phyloP scores from a whole-genome alignment of 2,113 vertebrate species.

The Aldabrachelys gigantea region DNA sequence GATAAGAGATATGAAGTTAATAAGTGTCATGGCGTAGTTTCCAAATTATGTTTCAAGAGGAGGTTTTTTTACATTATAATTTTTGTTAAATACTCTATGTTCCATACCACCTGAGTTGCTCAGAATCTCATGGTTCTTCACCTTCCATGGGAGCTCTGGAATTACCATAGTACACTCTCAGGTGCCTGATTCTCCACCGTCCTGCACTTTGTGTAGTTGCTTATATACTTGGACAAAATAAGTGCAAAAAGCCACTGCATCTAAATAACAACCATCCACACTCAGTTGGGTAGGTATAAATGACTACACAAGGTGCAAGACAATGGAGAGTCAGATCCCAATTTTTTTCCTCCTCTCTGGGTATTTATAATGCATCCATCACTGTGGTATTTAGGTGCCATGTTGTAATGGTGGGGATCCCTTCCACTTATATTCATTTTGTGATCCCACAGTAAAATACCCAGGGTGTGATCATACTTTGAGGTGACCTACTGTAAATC shows the following conservation, averaged over 20 bases:
- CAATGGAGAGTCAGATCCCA: no score
- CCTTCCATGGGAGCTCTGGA: background rate
- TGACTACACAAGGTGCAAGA: background rate
- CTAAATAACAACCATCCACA: background rate
- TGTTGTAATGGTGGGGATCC: background rate
- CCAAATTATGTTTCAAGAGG: background rate
- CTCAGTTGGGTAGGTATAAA: no score
- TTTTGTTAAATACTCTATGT: background rate
- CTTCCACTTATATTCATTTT: background rate
- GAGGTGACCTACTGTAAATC: fast-evolving
- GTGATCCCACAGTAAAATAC: background rate
- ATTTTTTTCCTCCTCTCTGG: no score
- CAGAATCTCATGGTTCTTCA: background rate
- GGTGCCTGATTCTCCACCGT: background rate
- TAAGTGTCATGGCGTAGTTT: background rate
- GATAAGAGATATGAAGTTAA: background rate
- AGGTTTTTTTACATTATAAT: background rate
- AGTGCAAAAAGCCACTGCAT: background rate
- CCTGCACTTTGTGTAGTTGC: fast-evolving
- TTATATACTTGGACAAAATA: background rate
- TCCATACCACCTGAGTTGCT: background rate
- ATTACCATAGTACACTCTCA: fast-evolving
- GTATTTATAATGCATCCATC: background rate
- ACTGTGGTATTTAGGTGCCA: background rate
- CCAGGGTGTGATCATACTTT: background rate